Base-by-base conservation (phyloP, 2,888 invertebrate species). In the Aporophyla nigra region DNA sequence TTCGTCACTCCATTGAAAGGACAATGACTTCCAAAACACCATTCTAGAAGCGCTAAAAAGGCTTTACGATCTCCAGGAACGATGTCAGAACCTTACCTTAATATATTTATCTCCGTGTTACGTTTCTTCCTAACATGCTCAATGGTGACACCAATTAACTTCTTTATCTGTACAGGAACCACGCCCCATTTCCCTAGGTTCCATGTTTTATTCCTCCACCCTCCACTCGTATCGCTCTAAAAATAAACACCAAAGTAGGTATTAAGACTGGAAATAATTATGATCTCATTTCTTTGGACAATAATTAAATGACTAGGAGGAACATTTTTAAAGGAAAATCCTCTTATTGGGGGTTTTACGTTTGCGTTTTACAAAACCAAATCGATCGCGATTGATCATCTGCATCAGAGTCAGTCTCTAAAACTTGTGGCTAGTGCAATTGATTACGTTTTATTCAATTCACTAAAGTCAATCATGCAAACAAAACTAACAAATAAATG, bases 171-270 rank as follows among this genome's bases (percentile, higher is more conserved):
- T 14, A 96, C 95, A 0, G 96, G 95, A 59, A 95, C 93, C 21
- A 94, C 92, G 65, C 96, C 96, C 96, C 96, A 96, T 71, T 90
- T 93, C 61, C 96, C 96, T 10, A 89, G 88, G 80, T 90, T 94
- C 96, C 96, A 96, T 2, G 85, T 80, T 61, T 90, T 90, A 56
- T 84, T 87, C 69, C 88, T n/a, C n/a, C n/a, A n/a, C n/a, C n/a
- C n/a, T n/a, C n/a, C 92, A 84, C 96, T 96, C 53, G 93, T 90
- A 83, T 96, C 95, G 75, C 96, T 96, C 96, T 96, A 87, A 67
- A 91, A 82, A 54, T 40, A 79, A 82, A 12, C 61, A 79, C 43
- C 56, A 69, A 78, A 78, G 21, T 74, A 65, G 46, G 43, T 59
- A 76, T 75, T n/a, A 76, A 72, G 43, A 59, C 58, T 63, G 43